These are phyloP conservation scores for Melitaea athalia DNA, from an alignment of 2,888 invertebrate genomes.

Conservation along the genomic window DNA sequence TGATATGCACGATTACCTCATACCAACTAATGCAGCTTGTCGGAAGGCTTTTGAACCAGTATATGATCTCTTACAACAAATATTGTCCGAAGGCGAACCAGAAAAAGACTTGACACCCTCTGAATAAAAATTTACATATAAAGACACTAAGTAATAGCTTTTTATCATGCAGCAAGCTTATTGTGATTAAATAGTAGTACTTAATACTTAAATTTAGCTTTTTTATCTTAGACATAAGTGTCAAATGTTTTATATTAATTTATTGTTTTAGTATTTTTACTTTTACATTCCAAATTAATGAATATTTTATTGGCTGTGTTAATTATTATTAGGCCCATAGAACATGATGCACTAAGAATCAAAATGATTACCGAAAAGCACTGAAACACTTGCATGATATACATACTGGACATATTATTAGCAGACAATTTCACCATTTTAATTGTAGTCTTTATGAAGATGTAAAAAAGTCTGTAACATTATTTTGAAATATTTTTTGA, in stretches of 20 bases:
- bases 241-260: slow-evolving; percentile 47
- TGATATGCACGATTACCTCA: slow-evolving; percentile 96
- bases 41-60: slow-evolving; percentile 93
- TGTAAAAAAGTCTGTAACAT: slow-evolving; percentile 7
- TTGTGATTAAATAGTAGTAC: slow-evolving; percentile 76
- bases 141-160: slow-evolving; percentile 46
- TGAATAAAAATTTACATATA: slow-evolving; percentile 71
- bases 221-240: slow-evolving; percentile 71
- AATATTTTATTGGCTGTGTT: slow-evolving; percentile 68
- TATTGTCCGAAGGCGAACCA: slow-evolving; percentile 88
- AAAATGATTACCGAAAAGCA: slow-evolving; percentile 11
- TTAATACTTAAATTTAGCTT: slow-evolving; percentile 79
- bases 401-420: slow-evolving; percentile 8
- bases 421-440: slow-evolving; percentile 7
- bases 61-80: slow-evolving; percentile 89
- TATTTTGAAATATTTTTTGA: too few species aligned
- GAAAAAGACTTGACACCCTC: slow-evolving; percentile 89
- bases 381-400: slow-evolving; percentile 13
- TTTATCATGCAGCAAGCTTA: slow-evolving; percentile 69
- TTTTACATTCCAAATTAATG: slow-evolving; percentile 75
- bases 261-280: slow-evolving; percentile 47
- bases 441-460: neutral
- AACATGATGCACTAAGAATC: slow-evolving; percentile 18
- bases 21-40: slow-evolving; percentile 93
- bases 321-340: slow-evolving; percentile 34